Evolutionary conservation across 2,888 invertebrate genomes (phyloP), one percentile per base, ranked within the genome.

Genomic region (Diogma glabrata): DNA sequence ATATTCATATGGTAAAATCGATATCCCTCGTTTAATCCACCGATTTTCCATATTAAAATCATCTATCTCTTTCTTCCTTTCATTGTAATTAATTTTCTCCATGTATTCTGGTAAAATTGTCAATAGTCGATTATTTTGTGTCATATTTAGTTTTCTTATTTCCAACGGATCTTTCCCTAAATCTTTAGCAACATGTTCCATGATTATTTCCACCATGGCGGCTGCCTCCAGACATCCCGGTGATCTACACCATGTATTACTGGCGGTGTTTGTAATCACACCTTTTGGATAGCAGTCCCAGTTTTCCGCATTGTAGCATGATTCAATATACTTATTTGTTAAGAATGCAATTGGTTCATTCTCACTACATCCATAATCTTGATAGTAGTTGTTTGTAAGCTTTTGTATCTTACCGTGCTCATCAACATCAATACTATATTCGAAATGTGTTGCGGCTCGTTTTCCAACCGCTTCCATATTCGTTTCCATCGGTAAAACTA

Each of bases 1-100:
- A 63, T 81, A 86, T 48, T 75, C 75, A 76, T 87, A 77, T 1
- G 84, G 81, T 7, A 81, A 71, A 9, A 87, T 54, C 43, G 78
- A 73, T 2, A 84, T 70, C 1, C 81, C 85, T 47, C 77, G 75
- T 66, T 89, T 89, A 59, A 78, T 81, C 88, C 88, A 89, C 20
- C 85, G 72, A 66, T 88, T 87, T 1, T 74, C 72, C 47, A 60
- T 59, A 59, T 82, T 82, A 56, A 78, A 82, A 20, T 64, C 58
- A 3, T 72, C 67, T 1, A 80, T 66, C 36, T 69, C 69, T 55
- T 61, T 60, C 23, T 69, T 60, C 56, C 82, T 67, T 10, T 63
- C 60, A 0, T 73, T 69, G 57, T 73, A 82, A 49, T 79, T 72
- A 0, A 74, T 62, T 19, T 74, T 71, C 55, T 64, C 67, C 59